These are phyloP conservation scores for Oceanodroma leucorhoa DNA, from an alignment of 2,797 vertebrate species.

Conservation along the genomic window DNA sequence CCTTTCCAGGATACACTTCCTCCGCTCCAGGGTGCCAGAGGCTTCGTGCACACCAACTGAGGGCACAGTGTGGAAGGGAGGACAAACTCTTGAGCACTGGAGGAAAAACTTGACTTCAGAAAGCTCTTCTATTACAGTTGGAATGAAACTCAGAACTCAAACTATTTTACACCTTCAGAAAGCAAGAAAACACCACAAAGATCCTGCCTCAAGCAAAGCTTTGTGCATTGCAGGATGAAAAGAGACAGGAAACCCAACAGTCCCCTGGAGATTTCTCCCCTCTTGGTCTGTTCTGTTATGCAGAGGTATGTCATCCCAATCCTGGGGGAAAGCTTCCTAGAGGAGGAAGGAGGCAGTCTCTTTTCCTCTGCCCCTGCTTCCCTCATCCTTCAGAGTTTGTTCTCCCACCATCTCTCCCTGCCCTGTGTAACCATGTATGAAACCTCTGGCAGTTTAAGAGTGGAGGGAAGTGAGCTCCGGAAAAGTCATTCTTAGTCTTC, in stretches of 20 bases:
- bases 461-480: neutral
- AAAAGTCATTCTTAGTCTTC: neutral
- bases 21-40: neutral
- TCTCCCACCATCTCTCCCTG: neutral
- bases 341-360: neutral
- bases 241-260: neutral
- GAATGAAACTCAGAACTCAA: neutral
- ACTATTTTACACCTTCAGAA: neutral
- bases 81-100: neutral
- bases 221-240: neutral
- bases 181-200: neutral
- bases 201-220: neutral
- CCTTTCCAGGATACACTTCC: neutral
- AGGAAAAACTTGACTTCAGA: neutral
- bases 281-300: neutral
- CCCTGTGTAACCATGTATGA: neutral
- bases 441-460: neutral
- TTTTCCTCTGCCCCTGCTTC: neutral
- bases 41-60: neutral
- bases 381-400: neutral
- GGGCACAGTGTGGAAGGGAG: neutral
- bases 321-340: neutral
- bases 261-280: neutral
- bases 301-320: neutral
- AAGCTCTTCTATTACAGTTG: neutral